phyloP scores from a whole-genome alignment of 2,113 vertebrate species.

The Antechinus stuartii region DNA sequence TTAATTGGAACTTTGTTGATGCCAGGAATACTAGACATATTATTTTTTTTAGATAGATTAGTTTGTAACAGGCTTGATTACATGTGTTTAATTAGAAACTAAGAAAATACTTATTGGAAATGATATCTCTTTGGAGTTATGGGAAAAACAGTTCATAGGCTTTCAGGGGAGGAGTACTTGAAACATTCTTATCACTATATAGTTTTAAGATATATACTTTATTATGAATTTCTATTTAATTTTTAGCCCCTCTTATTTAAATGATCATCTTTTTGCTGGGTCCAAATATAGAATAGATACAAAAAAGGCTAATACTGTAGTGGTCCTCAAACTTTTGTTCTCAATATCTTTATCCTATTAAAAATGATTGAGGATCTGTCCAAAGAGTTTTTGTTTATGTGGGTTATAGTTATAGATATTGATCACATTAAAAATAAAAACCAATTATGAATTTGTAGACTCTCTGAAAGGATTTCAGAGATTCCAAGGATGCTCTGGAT shows the following conservation, averaged over 20 bases:
- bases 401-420: too few relatives aligned
- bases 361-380: too few relatives aligned
- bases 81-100: conserved; percentile 40
- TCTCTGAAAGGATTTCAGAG: too few relatives aligned
- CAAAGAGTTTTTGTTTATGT: too few relatives aligned
- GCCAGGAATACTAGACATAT: background rate
- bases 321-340: too few relatives aligned
- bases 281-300: background rate
- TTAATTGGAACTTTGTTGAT: conserved; percentile 31
- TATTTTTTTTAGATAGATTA: conserved; percentile 36
- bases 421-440: too few relatives aligned
- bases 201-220: background rate
- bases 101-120: conserved; percentile 37
- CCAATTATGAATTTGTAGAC: too few relatives aligned
- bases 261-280: conserved; percentile 27
- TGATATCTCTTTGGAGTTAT: background rate
- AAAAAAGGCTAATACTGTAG: background rate
- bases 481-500: too few relatives aligned
- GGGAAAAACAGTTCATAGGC: background rate
- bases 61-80: conserved; percentile 48
- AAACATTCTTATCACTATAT: background rate
- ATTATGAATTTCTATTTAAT: conserved; percentile 33
- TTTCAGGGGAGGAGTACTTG: background rate
- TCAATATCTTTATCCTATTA: too few relatives aligned
- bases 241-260: conserved; percentile 25